A percentile compares a stretch with the other conserved stretches of the same genome.
Evolutionary conservation across 2,113 vertebrate species (phyloP).

Genomic region (Crotalus viridis): DNA sequence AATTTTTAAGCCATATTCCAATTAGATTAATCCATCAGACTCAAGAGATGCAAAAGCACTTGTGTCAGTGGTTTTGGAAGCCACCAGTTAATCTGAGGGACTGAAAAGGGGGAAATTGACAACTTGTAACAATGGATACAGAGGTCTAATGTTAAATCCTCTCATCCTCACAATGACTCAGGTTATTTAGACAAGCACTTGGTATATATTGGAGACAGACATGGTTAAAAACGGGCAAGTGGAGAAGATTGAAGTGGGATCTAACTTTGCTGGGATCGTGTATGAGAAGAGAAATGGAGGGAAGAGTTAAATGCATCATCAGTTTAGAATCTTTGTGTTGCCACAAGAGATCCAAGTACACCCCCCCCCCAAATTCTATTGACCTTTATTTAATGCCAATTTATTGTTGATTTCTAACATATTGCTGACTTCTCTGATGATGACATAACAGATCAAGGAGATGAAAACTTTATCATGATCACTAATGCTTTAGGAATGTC

Average conservation of each 20-base stretch:
- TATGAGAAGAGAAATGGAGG: too few species aligned
- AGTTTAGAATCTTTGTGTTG: too few species aligned
- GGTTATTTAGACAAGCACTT: not conserved
- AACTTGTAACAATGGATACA: not conserved
- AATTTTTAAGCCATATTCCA: too few species aligned
- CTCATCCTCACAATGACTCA: not conserved
- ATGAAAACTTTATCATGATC: not conserved
- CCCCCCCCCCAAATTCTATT: too few species aligned
- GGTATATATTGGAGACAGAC: not conserved
- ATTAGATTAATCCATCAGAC: not conserved
- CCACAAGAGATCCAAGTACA: too few species aligned
- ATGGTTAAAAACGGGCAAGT: not conserved
- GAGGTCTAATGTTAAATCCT: not conserved
- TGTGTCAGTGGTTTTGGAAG: too few species aligned
- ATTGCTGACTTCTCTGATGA: not conserved
- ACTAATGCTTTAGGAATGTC: not conserved
- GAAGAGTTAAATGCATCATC: too few species aligned
- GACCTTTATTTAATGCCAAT: not conserved
- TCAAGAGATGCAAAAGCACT: not conserved
- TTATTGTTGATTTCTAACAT: not conserved
- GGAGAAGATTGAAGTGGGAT: not conserved
- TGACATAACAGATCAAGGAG: not conserved
- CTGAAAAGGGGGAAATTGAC: not conserved
- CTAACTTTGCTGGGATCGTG: not conserved
- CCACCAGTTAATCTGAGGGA: not conserved